These are phyloP conservation scores for Hypolimnas misippus DNA, from an alignment of 2,888 invertebrate species.

Conservation along the genomic window DNA sequence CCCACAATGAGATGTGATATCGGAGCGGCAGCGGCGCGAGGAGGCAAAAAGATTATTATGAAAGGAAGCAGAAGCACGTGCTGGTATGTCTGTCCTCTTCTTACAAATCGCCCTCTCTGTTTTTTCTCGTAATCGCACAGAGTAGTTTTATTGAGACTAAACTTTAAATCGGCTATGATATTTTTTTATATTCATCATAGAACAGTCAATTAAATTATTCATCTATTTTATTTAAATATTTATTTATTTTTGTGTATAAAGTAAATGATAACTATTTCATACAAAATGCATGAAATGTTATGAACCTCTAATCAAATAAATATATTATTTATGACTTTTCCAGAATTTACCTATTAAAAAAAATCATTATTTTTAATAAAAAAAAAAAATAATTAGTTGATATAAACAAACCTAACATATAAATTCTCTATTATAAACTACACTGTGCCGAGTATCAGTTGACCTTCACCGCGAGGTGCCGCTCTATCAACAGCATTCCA, in stretches of 20 bases:
- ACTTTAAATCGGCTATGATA: too few relatives aligned
- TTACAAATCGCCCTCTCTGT: slow-evolving; percentile 51
- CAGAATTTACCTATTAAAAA: too few relatives aligned
- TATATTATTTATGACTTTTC: too few relatives aligned
- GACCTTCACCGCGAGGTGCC: slow-evolving; percentile 75
- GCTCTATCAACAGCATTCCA: slow-evolving; percentile 72
- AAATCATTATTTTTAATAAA: neutral
- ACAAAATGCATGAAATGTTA: too few relatives aligned
- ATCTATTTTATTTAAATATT: too few relatives aligned
- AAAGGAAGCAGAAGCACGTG: slow-evolving; percentile 75
- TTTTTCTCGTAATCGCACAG: slow-evolving; percentile 43
- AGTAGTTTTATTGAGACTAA: slow-evolving; percentile 40
- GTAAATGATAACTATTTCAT: too few relatives aligned
- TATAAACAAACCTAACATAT: too few relatives aligned
- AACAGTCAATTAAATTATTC: too few relatives aligned
- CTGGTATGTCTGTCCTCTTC: slow-evolving; percentile 61
- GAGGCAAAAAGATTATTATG: slow-evolving; percentile 74
- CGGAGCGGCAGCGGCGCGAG: slow-evolving; percentile 70
- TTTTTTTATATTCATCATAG: too few relatives aligned
- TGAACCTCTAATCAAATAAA: too few relatives aligned
- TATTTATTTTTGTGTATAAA: too few relatives aligned
- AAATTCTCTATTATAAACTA: slow-evolving; percentile 51
- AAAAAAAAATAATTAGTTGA: too few relatives aligned
- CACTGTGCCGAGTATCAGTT: slow-evolving; percentile 72
- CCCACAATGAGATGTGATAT: slow-evolving; percentile 72